Evolutionary conservation across 1,140 invertebrate species (phyloP).

Genomic region (Archivesica marissinica): DNA sequence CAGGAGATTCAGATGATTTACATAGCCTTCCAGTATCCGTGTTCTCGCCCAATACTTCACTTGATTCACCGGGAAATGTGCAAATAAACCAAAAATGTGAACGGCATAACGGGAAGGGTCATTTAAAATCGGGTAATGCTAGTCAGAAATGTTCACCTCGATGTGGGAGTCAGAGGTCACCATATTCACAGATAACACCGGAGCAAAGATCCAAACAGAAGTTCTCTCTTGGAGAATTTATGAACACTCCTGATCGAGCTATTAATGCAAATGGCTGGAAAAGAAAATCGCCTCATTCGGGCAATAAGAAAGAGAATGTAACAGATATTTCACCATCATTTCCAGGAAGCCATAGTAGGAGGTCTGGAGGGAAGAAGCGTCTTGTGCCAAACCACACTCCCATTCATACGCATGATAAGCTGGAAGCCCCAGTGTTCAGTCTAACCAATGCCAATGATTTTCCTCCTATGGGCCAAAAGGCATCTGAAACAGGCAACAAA

Average conservation of each 20-base stretch:
- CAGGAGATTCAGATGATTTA: conserved; percentile 46
- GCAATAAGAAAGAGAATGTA: conserved; percentile 11
- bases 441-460: conserved; percentile 52
- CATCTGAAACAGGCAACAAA: neutral
- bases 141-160: conserved; percentile 47
- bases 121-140: conserved; percentile 1
- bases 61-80: conserved; percentile 41
- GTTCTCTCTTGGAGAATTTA: conserved; percentile 57
- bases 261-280: conserved; percentile 32
- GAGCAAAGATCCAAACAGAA: conserved; percentile 59
- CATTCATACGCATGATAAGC: neutral
- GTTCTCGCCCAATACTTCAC: conserved; percentile 53
- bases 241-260: conserved; percentile 48
- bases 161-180: conserved; percentile 57
- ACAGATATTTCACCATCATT: conserved; percentile 20
- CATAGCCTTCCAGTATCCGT: conserved; percentile 40
- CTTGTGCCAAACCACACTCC: conserved; percentile 46
- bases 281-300: conserved; percentile 59
- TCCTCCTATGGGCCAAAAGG: conserved; percentile 36
- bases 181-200: conserved; percentile 35
- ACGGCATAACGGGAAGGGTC: conserved; percentile 12
- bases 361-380: conserved; percentile 49
- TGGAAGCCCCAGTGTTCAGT: conserved; percentile 38
- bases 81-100: conserved; percentile 34
- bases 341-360: conserved; percentile 8